Evolutionary conservation across 1,140 invertebrate genomes (phyloP).

Genomic region (Lethrus apterus): DNA sequence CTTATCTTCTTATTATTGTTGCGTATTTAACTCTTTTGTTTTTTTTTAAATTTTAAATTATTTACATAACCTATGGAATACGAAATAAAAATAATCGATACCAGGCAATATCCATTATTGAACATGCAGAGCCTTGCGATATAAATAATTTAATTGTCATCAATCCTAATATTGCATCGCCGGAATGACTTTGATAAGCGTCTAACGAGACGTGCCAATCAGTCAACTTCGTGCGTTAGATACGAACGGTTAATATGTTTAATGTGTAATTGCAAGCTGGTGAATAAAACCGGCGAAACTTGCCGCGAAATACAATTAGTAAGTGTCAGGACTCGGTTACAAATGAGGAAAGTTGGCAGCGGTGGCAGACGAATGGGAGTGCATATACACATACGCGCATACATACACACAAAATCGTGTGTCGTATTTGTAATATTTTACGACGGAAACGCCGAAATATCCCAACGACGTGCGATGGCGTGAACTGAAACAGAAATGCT

Average conservation of each 20-base stretch:
- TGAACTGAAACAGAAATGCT: too few species aligned
- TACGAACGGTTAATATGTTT: conserved; percentile 2
- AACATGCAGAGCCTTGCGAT: not conserved
- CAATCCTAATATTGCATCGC: conserved; percentile 8
- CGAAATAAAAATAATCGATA: too few species aligned
- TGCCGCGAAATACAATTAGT: conserved; percentile 13
- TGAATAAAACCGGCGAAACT: conserved; percentile 9
- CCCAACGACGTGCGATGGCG: too few species aligned
- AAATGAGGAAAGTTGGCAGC: conserved; percentile 14
- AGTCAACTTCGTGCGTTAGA: not conserved
- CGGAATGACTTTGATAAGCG: conserved; percentile 12
- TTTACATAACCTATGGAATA: too few species aligned
- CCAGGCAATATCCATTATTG: conserved; percentile 11
- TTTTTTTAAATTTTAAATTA: too few species aligned
- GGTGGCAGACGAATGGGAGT: not conserved
- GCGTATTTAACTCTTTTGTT: too few species aligned
- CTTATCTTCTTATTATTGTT: too few species aligned
- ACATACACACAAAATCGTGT: too few species aligned
- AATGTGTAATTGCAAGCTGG: conserved; percentile 4
- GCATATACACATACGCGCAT: too few species aligned
- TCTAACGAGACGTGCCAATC: conserved; percentile 8
- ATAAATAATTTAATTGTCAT: conserved; percentile 13
- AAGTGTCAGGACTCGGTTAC: conserved; percentile 13
- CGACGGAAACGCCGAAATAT: too few species aligned
- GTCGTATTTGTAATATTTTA: too few species aligned